A percentile compares a stretch with the other conserved stretches of the same genome.
Conservation (phyloP, 2,888 invertebrate species). For the Megamerina dolium region DNA sequence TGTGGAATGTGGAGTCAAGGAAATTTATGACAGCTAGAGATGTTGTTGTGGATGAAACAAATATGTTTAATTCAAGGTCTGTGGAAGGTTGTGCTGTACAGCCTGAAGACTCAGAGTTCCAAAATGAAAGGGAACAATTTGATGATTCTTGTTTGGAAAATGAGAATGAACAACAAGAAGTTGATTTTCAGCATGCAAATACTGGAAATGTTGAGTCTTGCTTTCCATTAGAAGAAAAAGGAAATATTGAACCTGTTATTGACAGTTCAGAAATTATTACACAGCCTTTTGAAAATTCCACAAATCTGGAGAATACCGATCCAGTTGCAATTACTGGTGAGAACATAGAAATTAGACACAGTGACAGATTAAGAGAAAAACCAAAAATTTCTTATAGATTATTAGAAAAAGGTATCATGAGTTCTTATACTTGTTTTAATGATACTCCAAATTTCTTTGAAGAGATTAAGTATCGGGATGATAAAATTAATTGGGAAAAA, state of each 20-base stretch:
- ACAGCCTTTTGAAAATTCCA: not conserved
- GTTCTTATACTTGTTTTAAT: constrained; percentile 11
- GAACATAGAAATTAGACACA: no score
- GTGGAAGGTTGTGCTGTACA: no score
- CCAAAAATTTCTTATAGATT: constrained; percentile 12
- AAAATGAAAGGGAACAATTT: no score
- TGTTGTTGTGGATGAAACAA: constrained; percentile 20
- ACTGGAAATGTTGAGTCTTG: not conserved
- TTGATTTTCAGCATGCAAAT: not conserved
- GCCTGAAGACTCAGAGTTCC: no score
- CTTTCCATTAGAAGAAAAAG: no score
- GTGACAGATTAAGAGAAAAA: constrained; percentile 12
- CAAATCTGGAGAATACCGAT: constrained; percentile 5
- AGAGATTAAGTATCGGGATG: constrained; percentile 19
- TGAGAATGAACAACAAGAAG: constrained; percentile 1
- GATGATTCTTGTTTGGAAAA: no score
- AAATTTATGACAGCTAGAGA: constrained; percentile 20
- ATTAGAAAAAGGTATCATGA: constrained; percentile 14
- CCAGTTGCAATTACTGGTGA: not conserved
- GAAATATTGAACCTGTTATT: no score
- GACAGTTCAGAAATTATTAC: no score
- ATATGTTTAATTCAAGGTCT: constrained; percentile 18
- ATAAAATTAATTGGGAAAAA: constrained; percentile 20
- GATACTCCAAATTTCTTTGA: constrained; percentile 17
- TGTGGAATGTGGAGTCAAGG: constrained; percentile 18